These are phyloP conservation scores for Petrophora chlorosata DNA, from an alignment of 2,888 invertebrate species.

Conservation along the genomic window DNA sequence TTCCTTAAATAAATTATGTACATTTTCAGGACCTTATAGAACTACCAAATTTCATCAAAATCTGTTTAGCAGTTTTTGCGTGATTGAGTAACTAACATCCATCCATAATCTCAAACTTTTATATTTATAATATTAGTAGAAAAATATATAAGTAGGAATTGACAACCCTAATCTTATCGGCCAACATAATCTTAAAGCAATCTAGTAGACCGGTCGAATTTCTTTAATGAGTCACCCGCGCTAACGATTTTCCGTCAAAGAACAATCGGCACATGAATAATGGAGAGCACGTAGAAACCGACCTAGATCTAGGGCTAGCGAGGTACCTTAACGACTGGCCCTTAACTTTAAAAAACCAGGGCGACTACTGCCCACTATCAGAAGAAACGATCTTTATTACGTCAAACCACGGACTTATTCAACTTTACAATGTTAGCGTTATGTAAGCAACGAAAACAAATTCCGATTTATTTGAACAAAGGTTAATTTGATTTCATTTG, in stretches of 20 bases:
- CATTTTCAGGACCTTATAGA: too few species aligned
- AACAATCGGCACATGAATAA: conserved; percentile 77
- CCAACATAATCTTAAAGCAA: conserved; percentile 30
- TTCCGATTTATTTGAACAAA: conserved; percentile 9
- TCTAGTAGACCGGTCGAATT: conserved; percentile 50
- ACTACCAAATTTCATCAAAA: too few species aligned
- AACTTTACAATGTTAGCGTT: conserved; percentile 1
- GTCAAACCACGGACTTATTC: conserved; percentile 52
- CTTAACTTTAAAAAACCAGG: conserved; percentile 43
- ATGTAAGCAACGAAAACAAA: conserved; percentile 10
- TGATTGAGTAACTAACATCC: too few species aligned
- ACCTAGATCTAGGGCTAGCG: conserved; percentile 59
- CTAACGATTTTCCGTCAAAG: conserved; percentile 76
- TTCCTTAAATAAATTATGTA: too few species aligned
- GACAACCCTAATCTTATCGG: conserved; percentile 33
- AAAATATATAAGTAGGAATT: too few species aligned
- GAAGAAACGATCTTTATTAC: conserved; percentile 53
- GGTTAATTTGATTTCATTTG: conserved; percentile 13
- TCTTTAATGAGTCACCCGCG: conserved; percentile 76
- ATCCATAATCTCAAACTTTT: too few species aligned
- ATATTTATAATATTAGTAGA: too few species aligned
- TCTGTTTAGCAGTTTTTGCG: too few species aligned
- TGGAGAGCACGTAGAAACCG: conserved; percentile 61
- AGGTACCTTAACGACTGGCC: conserved; percentile 13
- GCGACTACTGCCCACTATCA: conserved; percentile 31